Percentiles rank a stretch among this genome's conserved stretches.
Evolutionary conservation across 2,888 invertebrate genomes (phyloP).

Genomic region (Drosophila kuntzei): DNA sequence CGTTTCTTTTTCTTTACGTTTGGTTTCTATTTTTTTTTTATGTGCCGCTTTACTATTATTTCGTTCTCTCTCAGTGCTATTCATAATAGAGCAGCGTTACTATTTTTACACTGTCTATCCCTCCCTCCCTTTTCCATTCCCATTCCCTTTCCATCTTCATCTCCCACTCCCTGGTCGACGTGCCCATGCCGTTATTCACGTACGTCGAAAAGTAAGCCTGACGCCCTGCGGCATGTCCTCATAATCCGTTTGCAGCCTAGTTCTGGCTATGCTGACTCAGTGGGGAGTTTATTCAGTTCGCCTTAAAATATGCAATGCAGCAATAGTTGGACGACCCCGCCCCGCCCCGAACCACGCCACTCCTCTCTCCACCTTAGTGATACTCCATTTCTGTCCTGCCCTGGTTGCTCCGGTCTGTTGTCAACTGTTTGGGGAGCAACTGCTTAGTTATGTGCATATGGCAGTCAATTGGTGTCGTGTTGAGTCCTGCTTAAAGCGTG

Average conservation of each 20-base stretch:
- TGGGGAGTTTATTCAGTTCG: constrained; percentile 56
- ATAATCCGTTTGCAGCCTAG: constrained; percentile 80
- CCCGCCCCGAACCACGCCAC: neutral
- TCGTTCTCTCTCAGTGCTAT: constrained; percentile 52
- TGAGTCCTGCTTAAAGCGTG: constrained; percentile 23
- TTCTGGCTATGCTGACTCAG: constrained; percentile 73
- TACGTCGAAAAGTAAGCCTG: constrained; percentile 76
- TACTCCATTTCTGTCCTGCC: neutral
- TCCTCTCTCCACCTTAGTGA: neutral
- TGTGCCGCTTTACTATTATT: constrained; percentile 38
- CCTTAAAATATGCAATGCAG: constrained; percentile 53
- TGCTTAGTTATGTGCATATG: constrained; percentile 73
- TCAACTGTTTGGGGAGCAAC: constrained; percentile 63
- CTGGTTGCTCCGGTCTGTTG: constrained; percentile 26
- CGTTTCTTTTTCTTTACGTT: constrained; percentile 40
- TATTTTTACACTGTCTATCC: constrained; percentile 46
- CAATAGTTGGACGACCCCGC: constrained; percentile 28
- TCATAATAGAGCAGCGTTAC: constrained; percentile 71
- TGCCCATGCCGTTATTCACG: constrained; percentile 70
- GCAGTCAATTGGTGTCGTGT: constrained; percentile 73
- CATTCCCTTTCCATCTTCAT: neutral
- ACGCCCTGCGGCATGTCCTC: constrained; percentile 78
- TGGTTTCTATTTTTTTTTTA: constrained; percentile 50
- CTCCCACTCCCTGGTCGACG: constrained; percentile 39
- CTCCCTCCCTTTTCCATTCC: neutral